These are phyloP conservation scores for Nomada fabriciana DNA, from an alignment of 2,888 invertebrate species.

Conservation along the genomic window DNA sequence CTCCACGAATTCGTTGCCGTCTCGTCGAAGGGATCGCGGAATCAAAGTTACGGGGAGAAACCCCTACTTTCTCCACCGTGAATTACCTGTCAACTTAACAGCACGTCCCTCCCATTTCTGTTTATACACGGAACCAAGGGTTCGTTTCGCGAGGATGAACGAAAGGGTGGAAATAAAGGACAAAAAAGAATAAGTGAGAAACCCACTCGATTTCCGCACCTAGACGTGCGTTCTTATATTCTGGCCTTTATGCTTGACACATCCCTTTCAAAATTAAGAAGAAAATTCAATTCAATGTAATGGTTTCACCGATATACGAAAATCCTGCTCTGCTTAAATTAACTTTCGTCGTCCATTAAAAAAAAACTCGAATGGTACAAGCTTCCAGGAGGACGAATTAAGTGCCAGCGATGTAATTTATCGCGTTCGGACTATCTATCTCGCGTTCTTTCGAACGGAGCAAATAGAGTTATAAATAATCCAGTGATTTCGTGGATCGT, in stretches of 20 bases:
- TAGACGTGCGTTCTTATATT: no score
- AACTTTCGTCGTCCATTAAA: background rate
- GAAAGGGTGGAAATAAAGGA: background rate
- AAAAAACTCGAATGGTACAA: background rate
- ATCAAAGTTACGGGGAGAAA: slow-evolving; percentile 47
- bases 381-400: background rate
- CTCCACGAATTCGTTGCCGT: slow-evolving; percentile 4
- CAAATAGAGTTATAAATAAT: slow-evolving; percentile 55
- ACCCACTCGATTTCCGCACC: slow-evolving; percentile 5
- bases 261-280: no score
- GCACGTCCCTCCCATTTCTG: slow-evolving; percentile 31
- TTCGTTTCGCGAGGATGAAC: slow-evolving; percentile 11
- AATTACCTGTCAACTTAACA: slow-evolving; percentile 58
- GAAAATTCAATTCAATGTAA: no score
- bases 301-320: no score
- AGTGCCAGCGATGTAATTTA: slow-evolving; percentile 24
- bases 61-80: slow-evolving; percentile 19
- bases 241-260: no score
- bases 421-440: slow-evolving; percentile 30
- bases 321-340: background rate
- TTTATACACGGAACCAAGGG: slow-evolving; percentile 28
- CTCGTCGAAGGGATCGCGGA: slow-evolving; percentile 43
- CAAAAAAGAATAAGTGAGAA: background rate
- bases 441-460: background rate
- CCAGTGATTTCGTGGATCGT: slow-evolving; percentile 10